A percentile compares a stretch with the other conserved stretches of the same genome.
Evolutionary conservation across 2,797 vertebrate genomes (phyloP).

Genomic region (Podarcis lilfordi): DNA sequence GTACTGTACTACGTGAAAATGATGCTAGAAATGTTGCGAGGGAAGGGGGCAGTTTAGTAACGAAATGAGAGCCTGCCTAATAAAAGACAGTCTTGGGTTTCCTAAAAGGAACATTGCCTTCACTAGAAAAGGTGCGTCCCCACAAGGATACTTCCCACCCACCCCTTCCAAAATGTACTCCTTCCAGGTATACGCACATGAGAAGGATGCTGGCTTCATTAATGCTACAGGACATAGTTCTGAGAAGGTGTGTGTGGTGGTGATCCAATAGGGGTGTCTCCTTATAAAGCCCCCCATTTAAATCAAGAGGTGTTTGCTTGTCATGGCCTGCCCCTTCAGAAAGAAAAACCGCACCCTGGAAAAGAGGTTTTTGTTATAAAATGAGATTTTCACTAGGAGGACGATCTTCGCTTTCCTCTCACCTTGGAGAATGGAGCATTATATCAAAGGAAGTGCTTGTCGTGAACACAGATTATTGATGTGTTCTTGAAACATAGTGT

Average conservation of each 20-base stretch:
- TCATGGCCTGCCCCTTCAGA: too few relatives aligned
- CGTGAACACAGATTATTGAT: neutral
- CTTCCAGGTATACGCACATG: neutral
- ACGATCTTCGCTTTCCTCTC: too few relatives aligned
- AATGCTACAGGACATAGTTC: neutral
- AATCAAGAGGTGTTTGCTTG: neutral
- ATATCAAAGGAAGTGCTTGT: neutral
- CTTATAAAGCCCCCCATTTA: neutral
- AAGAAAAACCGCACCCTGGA: neutral
- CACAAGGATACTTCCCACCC: neutral
- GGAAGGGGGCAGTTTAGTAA: neutral
- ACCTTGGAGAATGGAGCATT: neutral
- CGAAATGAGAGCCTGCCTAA: too few relatives aligned
- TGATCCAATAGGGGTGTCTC: too few relatives aligned
- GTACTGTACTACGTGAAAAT: neutral
- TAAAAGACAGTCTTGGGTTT: neutral
- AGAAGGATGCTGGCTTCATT: too few relatives aligned
- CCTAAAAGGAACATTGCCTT: neutral
- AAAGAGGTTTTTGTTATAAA: neutral
- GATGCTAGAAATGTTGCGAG: neutral
- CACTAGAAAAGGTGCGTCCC: neutral
- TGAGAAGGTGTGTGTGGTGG: neutral
- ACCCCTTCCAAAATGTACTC: neutral
- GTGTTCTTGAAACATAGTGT: neutral
- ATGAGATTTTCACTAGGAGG: neutral